Conservation (phyloP, 2,888 invertebrate genomes). For the Campoplex capitator region DNA sequence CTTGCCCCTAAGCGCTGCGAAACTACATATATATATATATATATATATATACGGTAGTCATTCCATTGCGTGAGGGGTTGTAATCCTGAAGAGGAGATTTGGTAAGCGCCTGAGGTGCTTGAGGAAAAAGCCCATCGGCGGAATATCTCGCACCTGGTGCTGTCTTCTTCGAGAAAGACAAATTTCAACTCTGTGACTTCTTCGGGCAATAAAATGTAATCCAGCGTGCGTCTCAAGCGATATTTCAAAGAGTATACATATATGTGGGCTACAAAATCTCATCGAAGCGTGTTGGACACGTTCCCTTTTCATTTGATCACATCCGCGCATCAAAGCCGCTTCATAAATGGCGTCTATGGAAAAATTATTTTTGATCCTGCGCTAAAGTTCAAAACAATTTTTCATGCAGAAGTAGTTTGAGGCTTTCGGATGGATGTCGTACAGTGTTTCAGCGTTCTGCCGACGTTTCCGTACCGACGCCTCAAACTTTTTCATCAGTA, state of each 20-base stretch:
- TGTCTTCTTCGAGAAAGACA: slow-evolving; percentile 69
- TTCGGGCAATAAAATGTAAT: slow-evolving; percentile 53
- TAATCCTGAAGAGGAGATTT: slow-evolving; percentile 63
- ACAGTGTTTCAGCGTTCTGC: no score
- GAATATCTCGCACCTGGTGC: slow-evolving; percentile 69
- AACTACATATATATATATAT: not conserved
- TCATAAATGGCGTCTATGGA: not conserved
- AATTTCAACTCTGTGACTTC: slow-evolving; percentile 67
- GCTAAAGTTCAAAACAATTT: not conserved
- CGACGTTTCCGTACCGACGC: no score
- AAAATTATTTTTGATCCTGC: not conserved
- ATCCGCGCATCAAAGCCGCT: not conserved
- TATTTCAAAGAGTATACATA: not conserved
- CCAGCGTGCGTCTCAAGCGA: slow-evolving; percentile 8
- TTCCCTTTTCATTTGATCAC: slow-evolving; percentile 1
- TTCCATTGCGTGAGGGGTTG: slow-evolving; percentile 57
- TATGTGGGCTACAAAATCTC: slow-evolving; percentile 12
- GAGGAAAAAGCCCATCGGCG: slow-evolving; percentile 53
- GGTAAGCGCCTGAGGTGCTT: slow-evolving; percentile 46
- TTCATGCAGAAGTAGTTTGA: no score
- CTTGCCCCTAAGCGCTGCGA: slow-evolving; percentile 30
- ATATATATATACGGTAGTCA: slow-evolving; percentile 2
- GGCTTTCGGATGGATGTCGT: no score
- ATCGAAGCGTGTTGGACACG: slow-evolving; percentile 47
- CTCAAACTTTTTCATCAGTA: no score